phyloP scores from a whole-genome alignment of 2,888 invertebrate genomes.

The Nemurella pictetii region DNA sequence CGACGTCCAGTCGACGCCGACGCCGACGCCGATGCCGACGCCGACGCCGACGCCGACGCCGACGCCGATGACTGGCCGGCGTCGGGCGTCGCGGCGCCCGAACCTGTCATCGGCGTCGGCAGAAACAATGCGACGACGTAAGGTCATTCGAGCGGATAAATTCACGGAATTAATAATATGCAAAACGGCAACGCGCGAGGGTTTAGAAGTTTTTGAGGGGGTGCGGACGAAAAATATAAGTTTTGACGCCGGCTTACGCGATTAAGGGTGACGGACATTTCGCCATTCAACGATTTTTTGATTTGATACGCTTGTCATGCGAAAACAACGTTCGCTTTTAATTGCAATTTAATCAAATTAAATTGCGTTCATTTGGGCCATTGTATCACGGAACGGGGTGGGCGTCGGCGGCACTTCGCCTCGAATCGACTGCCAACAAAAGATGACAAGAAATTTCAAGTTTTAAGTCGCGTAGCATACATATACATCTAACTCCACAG shows the following conservation, averaged over 20 bases:
- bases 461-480: not conserved
- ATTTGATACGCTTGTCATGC: not conserved
- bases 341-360: not conserved
- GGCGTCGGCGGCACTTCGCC: not conserved
- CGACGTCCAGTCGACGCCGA: constrained; percentile 8
- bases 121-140: not conserved
- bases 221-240: not conserved
- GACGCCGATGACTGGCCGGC: too few relatives aligned
- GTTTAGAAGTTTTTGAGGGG: not conserved
- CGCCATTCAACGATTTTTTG: not conserved
- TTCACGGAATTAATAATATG: not conserved
- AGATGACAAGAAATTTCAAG: not conserved
- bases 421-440: not conserved
- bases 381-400: not conserved
- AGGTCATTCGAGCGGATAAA: not conserved
- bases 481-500: not conserved
- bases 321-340: not conserved
- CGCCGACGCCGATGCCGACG: not conserved
- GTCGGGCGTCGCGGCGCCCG: not conserved
- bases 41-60: not conserved
- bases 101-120: not conserved
- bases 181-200: not conserved
- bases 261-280: not conserved
- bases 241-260: not conserved
- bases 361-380: not conserved